A percentile compares a stretch with the other conserved stretches of the same genome.
Evolutionary conservation across 2,797 vertebrate genomes (phyloP).

Genomic region (Chaunax sp.): DNA sequence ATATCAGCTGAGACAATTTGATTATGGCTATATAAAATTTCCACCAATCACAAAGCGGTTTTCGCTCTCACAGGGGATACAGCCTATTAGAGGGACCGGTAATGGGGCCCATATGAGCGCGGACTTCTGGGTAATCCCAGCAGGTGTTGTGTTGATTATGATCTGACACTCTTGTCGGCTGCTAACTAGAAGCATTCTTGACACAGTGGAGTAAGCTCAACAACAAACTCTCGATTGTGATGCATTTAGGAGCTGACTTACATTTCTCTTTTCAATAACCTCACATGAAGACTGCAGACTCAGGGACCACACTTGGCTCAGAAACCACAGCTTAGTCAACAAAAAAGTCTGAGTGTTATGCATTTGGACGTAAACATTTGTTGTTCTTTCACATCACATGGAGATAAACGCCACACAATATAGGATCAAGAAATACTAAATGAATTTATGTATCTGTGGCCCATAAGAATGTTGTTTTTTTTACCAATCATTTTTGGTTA

Average conservation of each 20-base stretch:
- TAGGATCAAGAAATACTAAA: neutral
- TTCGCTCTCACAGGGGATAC: conserved; percentile 56
- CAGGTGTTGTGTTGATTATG: conserved; percentile 80
- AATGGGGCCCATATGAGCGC: conserved; percentile 76
- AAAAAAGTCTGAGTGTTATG: neutral
- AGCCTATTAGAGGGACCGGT: conserved; percentile 70
- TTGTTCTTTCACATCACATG: neutral
- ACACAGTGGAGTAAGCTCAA: conserved; percentile 18
- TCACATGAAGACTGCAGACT: neutral
- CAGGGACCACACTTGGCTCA: conserved; percentile 14
- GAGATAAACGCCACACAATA: neutral
- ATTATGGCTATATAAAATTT: conserved; percentile 24
- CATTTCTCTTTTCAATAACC: conserved; percentile 16
- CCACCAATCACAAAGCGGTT: conserved; percentile 43
- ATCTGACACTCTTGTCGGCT: conserved; percentile 72
- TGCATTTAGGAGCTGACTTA: conserved; percentile 11
- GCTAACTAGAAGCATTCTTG: conserved; percentile 70
- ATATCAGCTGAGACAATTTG: neutral
- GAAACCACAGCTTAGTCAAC: conserved; percentile 4
- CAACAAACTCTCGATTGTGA: conserved; percentile 21
- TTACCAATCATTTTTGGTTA: neutral
- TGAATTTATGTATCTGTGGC: neutral
- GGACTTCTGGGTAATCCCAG: conserved; percentile 78
- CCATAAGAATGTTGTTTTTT: neutral
- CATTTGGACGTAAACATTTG: neutral